Percentiles rank a stretch among this genome's conserved stretches.
phyloP scores from a whole-genome alignment of 2,797 vertebrate genomes.

The Microctenopoma lineatum region DNA sequence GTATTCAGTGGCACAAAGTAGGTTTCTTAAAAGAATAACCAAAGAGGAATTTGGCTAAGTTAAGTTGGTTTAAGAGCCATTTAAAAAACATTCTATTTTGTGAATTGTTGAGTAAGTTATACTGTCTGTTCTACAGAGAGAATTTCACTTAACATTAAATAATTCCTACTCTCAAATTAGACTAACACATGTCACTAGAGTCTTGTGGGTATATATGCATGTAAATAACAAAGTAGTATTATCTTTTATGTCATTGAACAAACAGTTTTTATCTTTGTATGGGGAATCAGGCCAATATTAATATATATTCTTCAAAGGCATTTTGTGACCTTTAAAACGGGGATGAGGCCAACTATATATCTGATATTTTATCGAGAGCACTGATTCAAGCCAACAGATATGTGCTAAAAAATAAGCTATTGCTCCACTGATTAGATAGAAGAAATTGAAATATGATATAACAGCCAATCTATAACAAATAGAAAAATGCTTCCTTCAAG shows the following conservation, averaged over 20 bases:
- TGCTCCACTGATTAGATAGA: neutral
- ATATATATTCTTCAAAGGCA: too few relatives aligned
- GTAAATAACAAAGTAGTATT: too few relatives aligned
- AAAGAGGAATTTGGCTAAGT: neutral
- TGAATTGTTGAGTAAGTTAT: neutral
- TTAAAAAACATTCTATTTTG: neutral
- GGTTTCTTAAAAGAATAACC: slow-evolving; percentile 12
- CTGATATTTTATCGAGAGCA: too few relatives aligned
- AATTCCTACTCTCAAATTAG: neutral
- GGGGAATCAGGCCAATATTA: too few relatives aligned
- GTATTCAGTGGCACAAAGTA: slow-evolving; percentile 1
- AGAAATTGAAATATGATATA: neutral
- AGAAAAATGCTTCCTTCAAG: neutral
- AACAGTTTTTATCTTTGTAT: too few relatives aligned
- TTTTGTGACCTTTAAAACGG: too few relatives aligned
- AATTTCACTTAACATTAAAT: neutral
- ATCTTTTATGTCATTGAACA: too few relatives aligned
- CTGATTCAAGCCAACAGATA: too few relatives aligned
- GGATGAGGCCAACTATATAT: too few relatives aligned
- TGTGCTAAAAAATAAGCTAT: neutral
- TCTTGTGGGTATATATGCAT: too few relatives aligned
- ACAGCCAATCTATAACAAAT: neutral
- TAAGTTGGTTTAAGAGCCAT: neutral
- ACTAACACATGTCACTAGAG: too few relatives aligned
- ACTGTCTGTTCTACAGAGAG: neutral